phyloP scores from a whole-genome alignment of 1,140 invertebrate species.

The Drosophila repletoides region DNA sequence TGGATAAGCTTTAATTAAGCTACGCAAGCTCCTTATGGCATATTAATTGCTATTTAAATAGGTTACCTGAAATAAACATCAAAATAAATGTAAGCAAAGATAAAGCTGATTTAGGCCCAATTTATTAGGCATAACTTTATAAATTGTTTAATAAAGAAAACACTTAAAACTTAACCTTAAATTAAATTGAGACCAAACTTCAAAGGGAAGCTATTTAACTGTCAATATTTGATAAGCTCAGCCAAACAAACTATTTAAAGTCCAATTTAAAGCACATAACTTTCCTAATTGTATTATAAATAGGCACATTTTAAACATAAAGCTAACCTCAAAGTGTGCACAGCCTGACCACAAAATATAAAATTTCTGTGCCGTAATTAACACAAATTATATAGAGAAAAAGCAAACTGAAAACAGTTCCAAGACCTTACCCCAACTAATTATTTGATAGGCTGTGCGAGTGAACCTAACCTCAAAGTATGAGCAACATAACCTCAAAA shows the following conservation, averaged over 20 bases:
- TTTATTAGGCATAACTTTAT: too few relatives aligned
- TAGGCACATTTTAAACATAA: neutral
- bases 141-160: too few relatives aligned
- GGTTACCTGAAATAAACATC: too few relatives aligned
- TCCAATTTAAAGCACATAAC: neutral
- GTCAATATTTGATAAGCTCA: neutral
- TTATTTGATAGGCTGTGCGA: slow-evolving; percentile 10
- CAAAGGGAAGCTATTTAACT: too few relatives aligned
- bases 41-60: too few relatives aligned
- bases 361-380: neutral
- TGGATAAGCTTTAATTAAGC: too few relatives aligned
- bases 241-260: neutral
- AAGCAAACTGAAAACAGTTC: neutral
- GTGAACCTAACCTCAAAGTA: neutral
- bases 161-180: neutral
- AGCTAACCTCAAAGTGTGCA: neutral
- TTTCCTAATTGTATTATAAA: neutral
- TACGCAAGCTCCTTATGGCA: too few relatives aligned
- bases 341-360: neutral
- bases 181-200: neutral
- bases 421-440: neutral
- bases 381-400: neutral
- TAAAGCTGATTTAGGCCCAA: too few relatives aligned
- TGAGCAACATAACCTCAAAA: slow-evolving; percentile 9
- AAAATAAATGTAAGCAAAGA: too few relatives aligned